Base-by-base conservation (phyloP, 2,888 invertebrate genomes). In the Leucozona laternaria region DNA sequence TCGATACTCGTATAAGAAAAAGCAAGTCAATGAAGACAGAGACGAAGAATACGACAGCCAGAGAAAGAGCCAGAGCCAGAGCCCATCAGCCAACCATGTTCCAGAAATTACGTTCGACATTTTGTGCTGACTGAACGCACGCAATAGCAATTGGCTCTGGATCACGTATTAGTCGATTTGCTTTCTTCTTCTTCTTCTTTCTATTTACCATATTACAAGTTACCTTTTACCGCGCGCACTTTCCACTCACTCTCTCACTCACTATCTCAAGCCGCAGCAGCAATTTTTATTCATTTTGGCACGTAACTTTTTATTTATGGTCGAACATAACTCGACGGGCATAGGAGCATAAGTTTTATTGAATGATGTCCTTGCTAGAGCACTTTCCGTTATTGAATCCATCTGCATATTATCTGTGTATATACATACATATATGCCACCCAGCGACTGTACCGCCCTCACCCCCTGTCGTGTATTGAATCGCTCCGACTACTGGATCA, bases 371-470 rank as follows among this genome's bases (percentile, higher is more conserved):
- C 87, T 83, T 83, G 83, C 87, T 72, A 72, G 87, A 89, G 88
- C 89, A 89, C 89, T 89, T 89, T 89, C 80, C 88, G 89, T 89
- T 89, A 89, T 89, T 89, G 89, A 88, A 89, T 89, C 89, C 89
- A 88, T 88, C 88, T 88, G 86, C 88, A 88, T 88, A 88, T 86
- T 81, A 84, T 86, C 80, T 64, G 11, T 28, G 8, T 8, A 10
- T 45, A 45, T 28, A 28, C n/a, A n/a, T n/a, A n/a, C n/a, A 13
- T 66, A 31, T 66, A 22, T 50, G 66, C 50, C 66, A 31, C 45
- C 48, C 10, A 50, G 15, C 5, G 15, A 15, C 40, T 15, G 5
- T n/a, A 20, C 45, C 48, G 31, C 45, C 48, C 48, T 37, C n/a
- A 7, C 43, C 43, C 55, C 60, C 53, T 53, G 48, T 60, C 68